phyloP scores from a whole-genome alignment of 1,140 invertebrate species.

The Megathymus violae region DNA sequence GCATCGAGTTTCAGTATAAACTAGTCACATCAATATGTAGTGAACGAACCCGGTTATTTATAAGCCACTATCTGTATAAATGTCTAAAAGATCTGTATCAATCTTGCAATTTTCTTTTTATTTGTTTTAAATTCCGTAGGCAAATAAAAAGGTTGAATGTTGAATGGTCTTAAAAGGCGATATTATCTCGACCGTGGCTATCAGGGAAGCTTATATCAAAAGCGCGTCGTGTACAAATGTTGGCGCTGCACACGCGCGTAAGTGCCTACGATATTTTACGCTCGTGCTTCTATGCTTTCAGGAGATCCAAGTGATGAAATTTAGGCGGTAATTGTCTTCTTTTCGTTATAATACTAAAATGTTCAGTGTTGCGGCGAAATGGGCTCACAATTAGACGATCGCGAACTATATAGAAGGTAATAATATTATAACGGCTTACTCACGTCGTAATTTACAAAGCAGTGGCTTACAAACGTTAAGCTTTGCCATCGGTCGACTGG shows the following conservation, averaged over 20 bases:
- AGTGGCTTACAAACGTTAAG: too few relatives aligned
- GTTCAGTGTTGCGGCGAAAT: too few relatives aligned
- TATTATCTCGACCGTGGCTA: conserved; percentile 22
- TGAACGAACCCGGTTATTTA: too few relatives aligned
- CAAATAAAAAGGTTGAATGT: not conserved
- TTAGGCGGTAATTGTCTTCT: not conserved
- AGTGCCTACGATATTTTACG: conserved; percentile 42
- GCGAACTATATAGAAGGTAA: too few relatives aligned
- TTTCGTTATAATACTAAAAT: not conserved
- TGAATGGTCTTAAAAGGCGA: conserved; percentile 14
- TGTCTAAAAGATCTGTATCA: not conserved
- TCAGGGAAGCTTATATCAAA: conserved; percentile 27
- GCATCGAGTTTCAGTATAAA: too few relatives aligned
- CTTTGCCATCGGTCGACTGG: too few relatives aligned
- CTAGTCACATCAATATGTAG: too few relatives aligned
- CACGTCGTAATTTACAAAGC: too few relatives aligned
- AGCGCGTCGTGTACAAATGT: conserved; percentile 44
- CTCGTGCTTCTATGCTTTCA: conserved; percentile 35
- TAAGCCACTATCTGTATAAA: too few relatives aligned
- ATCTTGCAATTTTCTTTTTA: not conserved
- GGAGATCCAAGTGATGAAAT: conserved; percentile 13
- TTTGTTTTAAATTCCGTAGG: not conserved
- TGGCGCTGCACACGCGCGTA: conserved; percentile 38
- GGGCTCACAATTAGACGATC: too few relatives aligned
- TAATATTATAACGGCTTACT: too few relatives aligned